A percentile compares a stretch with the other conserved stretches of the same genome.
phyloP scores from a whole-genome alignment of 2,113 vertebrate genomes.

The Muntiacus reevesi region DNA sequence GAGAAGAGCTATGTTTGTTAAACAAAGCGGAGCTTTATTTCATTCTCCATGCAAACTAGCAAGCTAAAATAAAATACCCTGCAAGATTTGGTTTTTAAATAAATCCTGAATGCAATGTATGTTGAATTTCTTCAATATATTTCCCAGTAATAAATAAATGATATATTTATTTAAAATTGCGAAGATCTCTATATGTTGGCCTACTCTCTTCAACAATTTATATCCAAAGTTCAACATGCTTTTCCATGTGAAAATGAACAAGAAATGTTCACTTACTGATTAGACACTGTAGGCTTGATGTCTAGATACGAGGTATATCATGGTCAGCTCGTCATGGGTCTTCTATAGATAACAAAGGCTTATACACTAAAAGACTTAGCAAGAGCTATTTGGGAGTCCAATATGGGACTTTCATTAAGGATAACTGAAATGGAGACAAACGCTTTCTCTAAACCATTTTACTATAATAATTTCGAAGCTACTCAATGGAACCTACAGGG shows the following conservation, averaged over 20 bases:
- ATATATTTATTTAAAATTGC: not conserved
- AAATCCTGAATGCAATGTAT: not conserved
- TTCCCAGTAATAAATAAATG: not conserved
- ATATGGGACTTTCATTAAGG: not conserved
- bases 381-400: not conserved
- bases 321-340: not conserved
- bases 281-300: not conserved
- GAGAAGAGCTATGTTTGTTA: constrained; percentile 39
- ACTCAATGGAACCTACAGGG: not conserved
- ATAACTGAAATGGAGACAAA: not conserved
- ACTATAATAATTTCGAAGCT: not conserved
- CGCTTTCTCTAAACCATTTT: not conserved
- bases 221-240: not conserved
- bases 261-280: not conserved
- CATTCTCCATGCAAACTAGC: not conserved
- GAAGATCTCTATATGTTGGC: not conserved
- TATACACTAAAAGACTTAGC: not conserved
- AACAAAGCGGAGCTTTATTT: constrained; percentile 38
- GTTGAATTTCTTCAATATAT: not conserved
- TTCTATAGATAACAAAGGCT: not conserved
- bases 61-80: constrained; percentile 31
- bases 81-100: not conserved
- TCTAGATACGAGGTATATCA: not conserved
- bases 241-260: not conserved
- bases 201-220: not conserved